phyloP scores from a whole-genome alignment of 2,113 vertebrate species.

The Amia ocellicauda region DNA sequence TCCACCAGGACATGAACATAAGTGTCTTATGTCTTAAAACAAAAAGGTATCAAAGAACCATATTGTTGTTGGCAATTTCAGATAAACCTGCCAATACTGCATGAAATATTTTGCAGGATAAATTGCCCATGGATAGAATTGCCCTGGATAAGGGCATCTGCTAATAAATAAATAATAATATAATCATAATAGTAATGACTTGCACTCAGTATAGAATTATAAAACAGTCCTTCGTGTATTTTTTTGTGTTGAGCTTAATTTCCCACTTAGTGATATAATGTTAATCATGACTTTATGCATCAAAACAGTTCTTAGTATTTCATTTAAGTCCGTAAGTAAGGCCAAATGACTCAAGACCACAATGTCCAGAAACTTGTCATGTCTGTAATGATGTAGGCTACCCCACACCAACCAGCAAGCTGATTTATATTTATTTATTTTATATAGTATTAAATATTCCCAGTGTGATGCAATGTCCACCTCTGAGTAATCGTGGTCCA shows the following conservation, averaged over 20 bases:
- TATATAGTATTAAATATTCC: slow-evolving; percentile 5
- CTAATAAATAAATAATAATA: too few species aligned
- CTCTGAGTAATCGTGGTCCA: background rate
- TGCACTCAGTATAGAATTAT: slow-evolving; percentile 24
- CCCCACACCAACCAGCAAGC: slow-evolving; percentile 30
- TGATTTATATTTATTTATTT: slow-evolving; percentile 7
- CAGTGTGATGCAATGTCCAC: background rate
- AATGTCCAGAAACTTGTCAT: too few species aligned
- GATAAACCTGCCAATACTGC: slow-evolving; percentile 3
- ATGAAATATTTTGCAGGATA: slow-evolving; percentile 11
- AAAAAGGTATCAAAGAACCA: background rate
- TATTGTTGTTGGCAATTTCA: background rate
- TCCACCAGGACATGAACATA: too few species aligned
- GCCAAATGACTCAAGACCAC: too few species aligned
- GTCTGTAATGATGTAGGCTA: too few species aligned
- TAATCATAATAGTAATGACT: too few species aligned
- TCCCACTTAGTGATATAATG: too few species aligned
- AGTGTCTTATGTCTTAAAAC: too few species aligned
- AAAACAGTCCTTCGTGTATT: slow-evolving; percentile 38
- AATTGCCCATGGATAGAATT: slow-evolving; percentile 29
- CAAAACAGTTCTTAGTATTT: too few species aligned
- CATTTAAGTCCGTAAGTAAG: too few species aligned
- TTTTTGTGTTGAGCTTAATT: slow-evolving; percentile 15
- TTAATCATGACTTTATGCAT: too few species aligned
- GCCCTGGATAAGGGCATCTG: too few species aligned